A percentile compares a stretch with the other conserved stretches of the same genome.
phyloP scores from a whole-genome alignment of 2,113 vertebrate species.

The Rhea americana region DNA sequence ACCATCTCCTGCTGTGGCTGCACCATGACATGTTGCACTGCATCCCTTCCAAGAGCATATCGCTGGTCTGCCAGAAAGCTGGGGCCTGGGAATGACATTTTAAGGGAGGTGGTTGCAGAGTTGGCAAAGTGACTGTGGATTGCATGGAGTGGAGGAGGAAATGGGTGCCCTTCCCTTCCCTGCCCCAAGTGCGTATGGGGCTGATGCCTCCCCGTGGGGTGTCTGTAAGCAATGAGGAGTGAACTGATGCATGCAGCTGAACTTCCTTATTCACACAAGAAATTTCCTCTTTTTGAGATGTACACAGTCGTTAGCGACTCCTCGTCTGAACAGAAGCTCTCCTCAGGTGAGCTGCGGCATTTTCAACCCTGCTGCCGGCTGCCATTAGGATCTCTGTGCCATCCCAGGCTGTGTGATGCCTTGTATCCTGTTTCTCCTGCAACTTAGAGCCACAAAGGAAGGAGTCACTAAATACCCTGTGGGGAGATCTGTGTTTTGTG shows the following conservation, averaged over 20 bases:
- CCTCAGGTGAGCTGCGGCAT: background rate
- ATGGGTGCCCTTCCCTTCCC: background rate
- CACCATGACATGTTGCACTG: too few species aligned
- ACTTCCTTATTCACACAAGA: background rate
- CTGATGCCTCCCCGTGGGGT: background rate
- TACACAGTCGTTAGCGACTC: background rate
- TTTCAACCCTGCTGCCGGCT: background rate
- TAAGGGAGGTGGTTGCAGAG: background rate
- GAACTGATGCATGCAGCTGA: background rate
- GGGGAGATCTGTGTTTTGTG: background rate
- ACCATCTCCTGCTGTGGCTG: background rate
- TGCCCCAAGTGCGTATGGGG: background rate
- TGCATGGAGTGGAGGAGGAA: background rate
- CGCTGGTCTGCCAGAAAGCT: background rate
- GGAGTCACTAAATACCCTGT: background rate
- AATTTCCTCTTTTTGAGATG: background rate
- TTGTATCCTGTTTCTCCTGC: background rate
- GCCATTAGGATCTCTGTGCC: background rate
- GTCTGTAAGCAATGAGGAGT: background rate
- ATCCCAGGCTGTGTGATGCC: background rate
- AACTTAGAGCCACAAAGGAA: too few species aligned
- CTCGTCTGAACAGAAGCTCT: background rate
- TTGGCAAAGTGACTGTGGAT: background rate
- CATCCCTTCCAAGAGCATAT: background rate
- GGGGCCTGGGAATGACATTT: background rate